These are phyloP conservation scores for Podarcis muralis DNA, from an alignment of 2,113 vertebrate species.

Conservation along the genomic window DNA sequence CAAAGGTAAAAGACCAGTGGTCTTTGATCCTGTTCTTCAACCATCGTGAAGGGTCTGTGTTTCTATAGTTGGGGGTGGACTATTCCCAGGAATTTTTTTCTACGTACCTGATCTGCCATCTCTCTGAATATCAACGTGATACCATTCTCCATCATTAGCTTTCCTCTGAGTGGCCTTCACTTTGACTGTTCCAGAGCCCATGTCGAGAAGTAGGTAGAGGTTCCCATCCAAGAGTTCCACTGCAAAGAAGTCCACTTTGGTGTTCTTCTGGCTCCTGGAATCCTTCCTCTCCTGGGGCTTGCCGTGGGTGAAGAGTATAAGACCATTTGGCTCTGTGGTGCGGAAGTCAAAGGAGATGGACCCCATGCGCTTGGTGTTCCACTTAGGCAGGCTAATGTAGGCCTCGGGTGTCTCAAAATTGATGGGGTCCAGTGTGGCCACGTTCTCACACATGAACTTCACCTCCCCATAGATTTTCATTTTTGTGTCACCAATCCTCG, in stretches of 20 bases:
- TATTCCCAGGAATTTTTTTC: neutral
- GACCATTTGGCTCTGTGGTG: constrained; percentile 93
- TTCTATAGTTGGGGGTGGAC: neutral
- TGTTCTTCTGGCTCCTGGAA: constrained; percentile 89
- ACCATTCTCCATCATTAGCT: constrained; percentile 95
- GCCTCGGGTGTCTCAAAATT: constrained; percentile 95
- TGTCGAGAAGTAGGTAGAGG: constrained; percentile 93
- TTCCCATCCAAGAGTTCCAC: constrained; percentile 94
- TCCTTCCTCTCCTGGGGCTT: constrained; percentile 92
- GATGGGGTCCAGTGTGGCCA: constrained; percentile 95
- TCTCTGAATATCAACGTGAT: constrained; percentile 97
- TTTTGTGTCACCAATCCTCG: constrained; percentile 94
- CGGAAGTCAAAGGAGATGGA: constrained; percentile 98
- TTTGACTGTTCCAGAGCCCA: constrained; percentile 97
- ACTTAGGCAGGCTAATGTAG: constrained; percentile 92
- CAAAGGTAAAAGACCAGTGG: no score
- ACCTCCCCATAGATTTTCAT: constrained; percentile 98
- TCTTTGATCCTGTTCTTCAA: no score
- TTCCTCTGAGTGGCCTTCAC: constrained; percentile 96
- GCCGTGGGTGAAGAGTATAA: constrained; percentile 96
- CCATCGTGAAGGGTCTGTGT: neutral
- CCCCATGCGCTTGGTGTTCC: constrained; percentile 97
- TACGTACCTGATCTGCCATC: constrained; percentile 93
- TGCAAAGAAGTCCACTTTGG: constrained; percentile 97
- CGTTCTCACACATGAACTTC: constrained; percentile 94